phyloP scores from a whole-genome alignment of 2,797 vertebrate genomes.

The Falco peregrinus region DNA sequence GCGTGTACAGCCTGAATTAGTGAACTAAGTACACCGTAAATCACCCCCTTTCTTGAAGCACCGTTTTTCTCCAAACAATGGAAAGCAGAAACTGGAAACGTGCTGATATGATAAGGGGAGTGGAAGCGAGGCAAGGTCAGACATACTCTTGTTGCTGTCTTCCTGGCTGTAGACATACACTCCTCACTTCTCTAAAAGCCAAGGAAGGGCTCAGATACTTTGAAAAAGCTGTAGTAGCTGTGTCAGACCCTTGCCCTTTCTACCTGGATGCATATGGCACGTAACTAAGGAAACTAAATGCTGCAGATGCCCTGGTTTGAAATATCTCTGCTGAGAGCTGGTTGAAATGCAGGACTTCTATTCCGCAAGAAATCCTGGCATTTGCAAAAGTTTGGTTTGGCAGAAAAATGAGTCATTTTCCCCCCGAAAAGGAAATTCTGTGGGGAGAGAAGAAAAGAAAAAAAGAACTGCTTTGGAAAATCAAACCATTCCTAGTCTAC shows the following conservation, averaged over 20 bases:
- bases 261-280: not conserved
- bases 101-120: conserved; percentile 8
- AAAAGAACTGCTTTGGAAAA: conserved; percentile 16
- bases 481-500: not conserved
- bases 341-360: not conserved
- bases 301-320: conserved; percentile 44
- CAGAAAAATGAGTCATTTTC: conserved; percentile 7
- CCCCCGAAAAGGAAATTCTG: not conserved
- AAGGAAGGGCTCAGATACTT: not conserved
- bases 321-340: not conserved
- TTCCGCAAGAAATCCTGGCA: conserved; percentile 12
- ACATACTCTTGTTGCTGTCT: not conserved
- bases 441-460: not conserved
- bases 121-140: not conserved
- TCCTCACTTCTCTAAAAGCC: not conserved
- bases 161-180: not conserved
- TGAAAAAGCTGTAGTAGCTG: conserved; percentile 22
- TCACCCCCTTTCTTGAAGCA: not conserved
- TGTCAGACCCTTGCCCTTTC: not conserved
- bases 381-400: conserved; percentile 27
- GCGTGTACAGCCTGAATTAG: not conserved
- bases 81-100: conserved; percentile 21
- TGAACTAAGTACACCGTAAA: not conserved
- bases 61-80: conserved; percentile 20
- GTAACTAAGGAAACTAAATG: conserved; percentile 53